A percentile compares a stretch with the other conserved stretches of the same genome.
Evolutionary conservation across 2,888 invertebrate species (phyloP).

Genomic region (Philhelius pedissequus): DNA sequence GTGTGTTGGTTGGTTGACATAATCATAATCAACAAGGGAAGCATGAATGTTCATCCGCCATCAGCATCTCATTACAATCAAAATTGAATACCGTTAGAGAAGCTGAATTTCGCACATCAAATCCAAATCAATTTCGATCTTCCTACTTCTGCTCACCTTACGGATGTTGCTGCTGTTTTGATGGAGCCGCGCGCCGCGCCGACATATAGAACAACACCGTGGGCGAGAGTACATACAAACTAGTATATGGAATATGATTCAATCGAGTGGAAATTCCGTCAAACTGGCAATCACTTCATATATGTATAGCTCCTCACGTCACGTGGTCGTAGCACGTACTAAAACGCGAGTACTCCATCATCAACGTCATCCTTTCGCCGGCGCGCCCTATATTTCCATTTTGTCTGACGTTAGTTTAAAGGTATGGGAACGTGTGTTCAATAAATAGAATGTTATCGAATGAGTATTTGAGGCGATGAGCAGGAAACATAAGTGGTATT

Average conservation of each 20-base stretch:
- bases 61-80: constrained; percentile 64
- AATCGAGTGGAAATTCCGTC: constrained; percentile 60
- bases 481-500: background rate
- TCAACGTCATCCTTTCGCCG: constrained; percentile 13
- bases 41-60: constrained; percentile 30
- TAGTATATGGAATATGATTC: constrained; percentile 16
- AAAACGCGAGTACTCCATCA: constrained; percentile 34
- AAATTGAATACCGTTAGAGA: constrained; percentile 46
- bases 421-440: constrained; percentile 50
- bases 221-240: too few relatives aligned
- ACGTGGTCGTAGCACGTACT: constrained; percentile 52
- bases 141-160: constrained; percentile 8
- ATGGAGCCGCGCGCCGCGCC: background rate
- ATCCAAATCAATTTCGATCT: constrained; percentile 56
- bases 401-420: constrained; percentile 35
- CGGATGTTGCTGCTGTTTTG: background rate
- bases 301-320: background rate
- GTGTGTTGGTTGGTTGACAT: constrained; percentile 38
- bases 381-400: background rate
- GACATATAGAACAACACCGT: background rate
- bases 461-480: background rate
- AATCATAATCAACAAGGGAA: constrained; percentile 38
- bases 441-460: constrained; percentile 40
- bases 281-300: constrained; percentile 46
- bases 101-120: constrained; percentile 19